Evolutionary conservation across 2,888 invertebrate species (phyloP).

Genomic region (Drosophila putrida): DNA sequence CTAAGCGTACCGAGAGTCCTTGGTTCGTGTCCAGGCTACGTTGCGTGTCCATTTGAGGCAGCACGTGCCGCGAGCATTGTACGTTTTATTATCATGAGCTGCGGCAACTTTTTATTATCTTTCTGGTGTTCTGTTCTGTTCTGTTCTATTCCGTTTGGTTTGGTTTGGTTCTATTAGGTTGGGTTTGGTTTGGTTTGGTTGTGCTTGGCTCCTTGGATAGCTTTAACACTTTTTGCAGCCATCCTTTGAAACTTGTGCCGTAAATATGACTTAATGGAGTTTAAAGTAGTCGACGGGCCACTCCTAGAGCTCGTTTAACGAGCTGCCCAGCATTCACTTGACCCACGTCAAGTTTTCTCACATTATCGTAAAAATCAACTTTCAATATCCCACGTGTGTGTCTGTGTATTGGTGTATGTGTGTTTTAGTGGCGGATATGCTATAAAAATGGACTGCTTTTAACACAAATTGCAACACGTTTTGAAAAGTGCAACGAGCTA

Average conservation of each 20-base stretch:
- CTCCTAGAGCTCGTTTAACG: conserved; percentile 58
- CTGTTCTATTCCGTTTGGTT: conserved; percentile 1
- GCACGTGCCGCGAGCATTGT: conserved; percentile 74
- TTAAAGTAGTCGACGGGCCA: conserved; percentile 63
- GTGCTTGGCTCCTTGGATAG: conserved; percentile 25
- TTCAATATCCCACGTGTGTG: conserved; percentile 58
- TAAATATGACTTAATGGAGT: conserved; percentile 79
- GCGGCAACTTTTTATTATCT: conserved; percentile 79
- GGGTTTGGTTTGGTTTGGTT: conserved; percentile 6
- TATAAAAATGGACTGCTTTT: conserved; percentile 64
- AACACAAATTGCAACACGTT: conserved; percentile 75
- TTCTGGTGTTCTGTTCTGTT: conserved; percentile 21
- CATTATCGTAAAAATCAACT: conserved; percentile 79
- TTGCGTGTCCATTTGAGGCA: conserved; percentile 75
- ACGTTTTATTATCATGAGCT: conserved; percentile 79
- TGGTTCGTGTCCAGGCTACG: conserved; percentile 70
- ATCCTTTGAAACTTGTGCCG: conserved; percentile 55
- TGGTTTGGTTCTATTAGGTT: background rate
- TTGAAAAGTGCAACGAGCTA: conserved; percentile 59
- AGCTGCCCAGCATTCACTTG: conserved; percentile 60
- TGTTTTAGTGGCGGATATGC: conserved; percentile 12
- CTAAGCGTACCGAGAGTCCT: conserved; percentile 44
- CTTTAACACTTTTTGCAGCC: conserved; percentile 72
- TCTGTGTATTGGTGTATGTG: conserved; percentile 13
- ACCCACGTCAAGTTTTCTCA: conserved; percentile 65